These are phyloP conservation scores for Thalassoma bifasciatum DNA, from an alignment of 2,113 vertebrate species.

Conservation along the genomic window DNA sequence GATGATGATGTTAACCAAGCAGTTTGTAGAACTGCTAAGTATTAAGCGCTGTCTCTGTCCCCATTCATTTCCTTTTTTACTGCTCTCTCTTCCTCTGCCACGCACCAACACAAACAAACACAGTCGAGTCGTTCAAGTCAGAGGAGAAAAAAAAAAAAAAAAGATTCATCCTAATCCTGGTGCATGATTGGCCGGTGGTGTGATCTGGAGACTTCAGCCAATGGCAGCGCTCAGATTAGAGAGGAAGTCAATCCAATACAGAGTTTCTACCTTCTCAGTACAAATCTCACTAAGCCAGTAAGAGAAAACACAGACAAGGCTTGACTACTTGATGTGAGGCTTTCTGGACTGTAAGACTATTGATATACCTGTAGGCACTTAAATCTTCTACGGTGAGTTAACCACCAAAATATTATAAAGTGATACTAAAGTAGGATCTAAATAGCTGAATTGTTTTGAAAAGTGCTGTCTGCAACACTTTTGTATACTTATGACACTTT, in stretches of 20 bases:
- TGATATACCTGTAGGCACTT: constrained; percentile 25
- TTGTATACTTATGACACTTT: no score
- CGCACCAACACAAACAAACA: constrained; percentile 18
- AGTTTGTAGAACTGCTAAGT: not conserved
- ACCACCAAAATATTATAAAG: not conserved
- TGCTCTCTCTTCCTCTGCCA: constrained; percentile 7
- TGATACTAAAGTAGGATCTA: not conserved
- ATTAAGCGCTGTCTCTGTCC: not conserved
- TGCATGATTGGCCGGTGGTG: constrained; percentile 60
- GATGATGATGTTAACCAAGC: not conserved
- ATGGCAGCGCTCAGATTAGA: constrained; percentile 72
- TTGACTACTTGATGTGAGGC: constrained; percentile 13
- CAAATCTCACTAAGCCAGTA: constrained; percentile 59
- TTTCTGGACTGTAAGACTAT: constrained; percentile 36
- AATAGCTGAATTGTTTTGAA: no score
- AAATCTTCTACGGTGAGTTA: constrained; percentile 67
- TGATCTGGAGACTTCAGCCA: constrained; percentile 59
- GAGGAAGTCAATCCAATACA: constrained; percentile 78
- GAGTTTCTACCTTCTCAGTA: constrained; percentile 54
- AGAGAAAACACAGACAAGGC: constrained; percentile 47
- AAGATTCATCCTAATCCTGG: constrained; percentile 63
- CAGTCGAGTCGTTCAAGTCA: constrained; percentile 6
- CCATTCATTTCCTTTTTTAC: not conserved
- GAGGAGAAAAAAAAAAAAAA: constrained; percentile 34
- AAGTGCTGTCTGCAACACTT: no score